phyloP scores from a whole-genome alignment of 2,113 vertebrate species.

The Malurus elegans region DNA sequence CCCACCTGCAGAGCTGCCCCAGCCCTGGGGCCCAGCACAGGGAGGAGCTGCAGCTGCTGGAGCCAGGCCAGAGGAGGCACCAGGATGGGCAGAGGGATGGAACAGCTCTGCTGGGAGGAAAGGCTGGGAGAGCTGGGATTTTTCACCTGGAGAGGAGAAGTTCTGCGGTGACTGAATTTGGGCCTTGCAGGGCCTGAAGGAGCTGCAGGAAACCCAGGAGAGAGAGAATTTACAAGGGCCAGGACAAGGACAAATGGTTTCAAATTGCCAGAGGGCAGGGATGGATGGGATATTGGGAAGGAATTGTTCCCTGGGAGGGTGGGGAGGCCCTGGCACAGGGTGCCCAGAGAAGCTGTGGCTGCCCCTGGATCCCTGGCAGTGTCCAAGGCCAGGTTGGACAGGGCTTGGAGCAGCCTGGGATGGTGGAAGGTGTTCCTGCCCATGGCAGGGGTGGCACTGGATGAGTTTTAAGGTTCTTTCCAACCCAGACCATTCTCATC shows the following conservation, averaged over 20 bases:
- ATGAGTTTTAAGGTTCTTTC: not conserved
- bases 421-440: not conserved
- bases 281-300: rapidly evolving
- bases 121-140: not conserved
- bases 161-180: not conserved
- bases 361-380: not conserved
- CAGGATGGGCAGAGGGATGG: not conserved
- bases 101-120: not conserved
- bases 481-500: not conserved
- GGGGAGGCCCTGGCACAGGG: not conserved
- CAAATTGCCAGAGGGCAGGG: not conserved
- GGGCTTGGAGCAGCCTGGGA: not conserved
- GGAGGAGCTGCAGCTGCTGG: not conserved
- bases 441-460: not conserved
- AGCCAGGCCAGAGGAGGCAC: not conserved
- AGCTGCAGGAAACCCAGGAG: not conserved
- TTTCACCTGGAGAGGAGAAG: not conserved
- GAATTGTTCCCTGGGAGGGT: not conserved
- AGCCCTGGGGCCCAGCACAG: not conserved
- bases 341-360: not conserved
- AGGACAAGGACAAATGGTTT: not conserved
- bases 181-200: not conserved
- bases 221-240: not conserved
- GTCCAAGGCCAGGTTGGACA: not conserved
- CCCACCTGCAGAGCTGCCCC: not conserved